Evolutionary conservation across 2,113 vertebrate species (phyloP), one percentile per base, ranked within the genome.

Genomic region (Egretta garzetta): DNA sequence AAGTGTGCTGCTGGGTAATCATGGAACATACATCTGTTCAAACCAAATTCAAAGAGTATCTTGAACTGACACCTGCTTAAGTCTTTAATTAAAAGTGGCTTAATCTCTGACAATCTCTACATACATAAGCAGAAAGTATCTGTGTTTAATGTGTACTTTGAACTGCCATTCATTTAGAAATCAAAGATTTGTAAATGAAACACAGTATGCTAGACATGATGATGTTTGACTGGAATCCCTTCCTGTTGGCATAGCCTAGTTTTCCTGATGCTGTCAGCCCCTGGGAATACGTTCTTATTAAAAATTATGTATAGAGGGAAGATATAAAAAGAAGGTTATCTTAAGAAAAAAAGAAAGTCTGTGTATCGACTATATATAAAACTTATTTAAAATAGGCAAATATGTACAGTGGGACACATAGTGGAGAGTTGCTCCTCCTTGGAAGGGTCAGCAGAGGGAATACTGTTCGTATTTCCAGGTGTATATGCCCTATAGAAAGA

Each of bases 121-220:
- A 68, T 86, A 80, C 88, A 84, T 84, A 91, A 90, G 90, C 90
- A 94, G 76, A 96, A 94, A 89, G 43, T 88, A 49, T 68, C 86
- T 87, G 86, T 92, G 84, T 90, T 96, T 96, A 84, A 93, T 88
- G 73, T 93, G 86, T 86, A 70, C 96, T 97, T 97, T 96, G 96
- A 96, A 96, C 88, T 93, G 88, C 64, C 62, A 60, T 79, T 94
- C 80, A 91, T 96, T 92, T 95, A 91, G 92, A 82, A 97, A 96
- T 96, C 94, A 96, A 95, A 96, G 95, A 95, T 97, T 86, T 92
- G 92, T 90, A 96, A 96, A 97, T 94, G 86, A 87, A 96, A 90
- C 47, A 23, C 68, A 37, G 30, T 17, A 4, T 45, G 80, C 93
- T 49, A 88, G 79, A 86, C 67, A 3, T 63, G 83, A 67, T 90